A percentile compares a stretch with the other conserved stretches of the same genome.
phyloP scores from a whole-genome alignment of 2,888 invertebrate genomes.

The Euclidia mi region DNA sequence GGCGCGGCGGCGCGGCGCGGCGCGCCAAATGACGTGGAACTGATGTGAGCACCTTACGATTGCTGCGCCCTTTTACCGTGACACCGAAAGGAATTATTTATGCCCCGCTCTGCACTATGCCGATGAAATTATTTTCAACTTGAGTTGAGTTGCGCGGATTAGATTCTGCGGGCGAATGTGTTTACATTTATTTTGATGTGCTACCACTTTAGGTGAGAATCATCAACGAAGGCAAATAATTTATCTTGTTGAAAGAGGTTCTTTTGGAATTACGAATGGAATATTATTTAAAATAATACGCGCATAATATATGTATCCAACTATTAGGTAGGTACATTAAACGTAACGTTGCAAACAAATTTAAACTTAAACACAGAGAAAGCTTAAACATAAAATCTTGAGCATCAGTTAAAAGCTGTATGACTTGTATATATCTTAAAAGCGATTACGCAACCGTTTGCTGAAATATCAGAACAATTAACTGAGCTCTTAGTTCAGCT shows the following conservation, averaged over 20 bases:
- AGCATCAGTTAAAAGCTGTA: too few species aligned
- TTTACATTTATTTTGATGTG: constrained; percentile 55
- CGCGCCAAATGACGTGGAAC: constrained; percentile 77
- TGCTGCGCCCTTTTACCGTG: constrained; percentile 71
- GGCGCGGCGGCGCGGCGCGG: constrained; percentile 32
- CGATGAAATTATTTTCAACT: constrained; percentile 59
- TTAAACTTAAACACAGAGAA: too few species aligned
- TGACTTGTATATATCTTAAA: not conserved
- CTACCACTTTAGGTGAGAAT: constrained; percentile 32
- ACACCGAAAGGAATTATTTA: constrained; percentile 68
- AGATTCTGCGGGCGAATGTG: constrained; percentile 51
- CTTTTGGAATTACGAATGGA: constrained; percentile 8
- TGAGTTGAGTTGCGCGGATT: constrained; percentile 53
- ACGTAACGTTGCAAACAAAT: too few species aligned
- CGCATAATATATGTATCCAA: too few species aligned
- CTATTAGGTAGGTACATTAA: too few species aligned
- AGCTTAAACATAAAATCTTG: too few species aligned
- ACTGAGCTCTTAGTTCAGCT: constrained; percentile 6
- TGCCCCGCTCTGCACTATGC: constrained; percentile 63
- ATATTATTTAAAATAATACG: not conserved
- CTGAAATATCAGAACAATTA: not conserved
- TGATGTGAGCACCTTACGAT: constrained; percentile 79
- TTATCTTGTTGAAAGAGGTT: constrained; percentile 32
- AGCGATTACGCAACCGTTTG: not conserved
- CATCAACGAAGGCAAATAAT: constrained; percentile 36